A percentile compares a stretch with the other conserved stretches of the same genome.
Evolutionary conservation across 2,888 invertebrate genomes (phyloP).

Genomic region (Resseliella maxima): DNA sequence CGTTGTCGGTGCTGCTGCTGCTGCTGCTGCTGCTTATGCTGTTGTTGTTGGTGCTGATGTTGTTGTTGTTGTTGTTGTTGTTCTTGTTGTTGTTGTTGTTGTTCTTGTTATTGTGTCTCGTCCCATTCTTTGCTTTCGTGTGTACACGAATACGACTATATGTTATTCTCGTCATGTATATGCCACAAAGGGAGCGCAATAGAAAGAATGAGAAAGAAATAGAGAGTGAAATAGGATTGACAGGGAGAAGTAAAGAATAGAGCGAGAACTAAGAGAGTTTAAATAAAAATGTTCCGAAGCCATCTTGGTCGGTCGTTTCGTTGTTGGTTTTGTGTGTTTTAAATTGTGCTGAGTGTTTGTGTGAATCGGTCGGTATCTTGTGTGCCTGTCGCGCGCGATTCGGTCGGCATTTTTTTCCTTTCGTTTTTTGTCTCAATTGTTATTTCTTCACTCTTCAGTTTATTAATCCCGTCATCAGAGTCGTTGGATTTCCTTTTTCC

Average conservation of each 20-base stretch:
- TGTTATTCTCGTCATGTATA: conserved; percentile 51
- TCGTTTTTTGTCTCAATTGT: conserved; percentile 17
- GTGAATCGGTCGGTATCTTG: conserved; percentile 51
- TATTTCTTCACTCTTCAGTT: conserved; percentile 1
- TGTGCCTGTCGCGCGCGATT: conserved; percentile 51
- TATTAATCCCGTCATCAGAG: background rate
- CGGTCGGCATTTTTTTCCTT: conserved; percentile 51
- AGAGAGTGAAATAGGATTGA: too few species aligned
- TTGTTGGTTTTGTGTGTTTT: conserved; percentile 48
- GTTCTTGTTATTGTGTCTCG: conserved; percentile 51
- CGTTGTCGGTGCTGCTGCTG: background rate
- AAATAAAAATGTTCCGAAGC: conserved; percentile 53
- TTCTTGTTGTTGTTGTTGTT: background rate
- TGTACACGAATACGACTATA: conserved; percentile 51
- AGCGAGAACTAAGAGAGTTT: conserved; percentile 53
- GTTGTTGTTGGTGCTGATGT: background rate
- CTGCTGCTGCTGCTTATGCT: background rate
- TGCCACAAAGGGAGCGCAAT: too few species aligned
- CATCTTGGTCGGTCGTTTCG: conserved; percentile 53
- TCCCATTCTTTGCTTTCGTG: conserved; percentile 53
- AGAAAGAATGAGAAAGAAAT: too few species aligned
- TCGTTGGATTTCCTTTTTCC: background rate
- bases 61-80: conserved; percentile 30
- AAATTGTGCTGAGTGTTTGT: conserved; percentile 51
- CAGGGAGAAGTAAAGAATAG: too few species aligned